Percentiles rank a stretch among this genome's conserved stretches.
Conservation (phyloP, 2,888 invertebrate genomes). For the Oscheius sp. region DNA sequence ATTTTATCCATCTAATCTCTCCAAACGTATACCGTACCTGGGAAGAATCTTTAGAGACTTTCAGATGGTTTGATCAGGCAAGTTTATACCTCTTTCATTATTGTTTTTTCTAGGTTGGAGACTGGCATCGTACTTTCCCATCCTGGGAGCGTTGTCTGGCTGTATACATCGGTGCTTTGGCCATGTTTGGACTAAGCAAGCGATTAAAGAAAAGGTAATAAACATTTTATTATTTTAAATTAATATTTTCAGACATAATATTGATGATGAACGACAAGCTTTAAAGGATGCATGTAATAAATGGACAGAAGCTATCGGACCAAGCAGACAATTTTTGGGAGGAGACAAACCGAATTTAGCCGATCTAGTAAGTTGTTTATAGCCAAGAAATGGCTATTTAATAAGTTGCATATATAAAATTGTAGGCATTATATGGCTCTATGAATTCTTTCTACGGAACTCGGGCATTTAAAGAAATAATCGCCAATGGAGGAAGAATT, state of each 20-base stretch:
- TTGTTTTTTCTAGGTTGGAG: conserved; percentile 77
- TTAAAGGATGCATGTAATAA: conserved; percentile 86
- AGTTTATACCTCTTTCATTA: background rate
- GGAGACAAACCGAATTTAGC: conserved; percentile 87
- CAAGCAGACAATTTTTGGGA: conserved; percentile 82
- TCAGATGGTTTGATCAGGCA: conserved; percentile 85
- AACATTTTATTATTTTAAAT: background rate
- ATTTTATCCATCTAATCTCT: conserved; percentile 89
- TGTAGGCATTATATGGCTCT: conserved; percentile 65
- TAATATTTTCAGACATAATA: conserved; percentile 77
- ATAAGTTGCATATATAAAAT: background rate
- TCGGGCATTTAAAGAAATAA: conserved; percentile 64
- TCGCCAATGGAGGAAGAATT: conserved; percentile 51
- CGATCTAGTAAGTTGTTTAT: conserved; percentile 77
- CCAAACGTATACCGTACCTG: conserved; percentile 93
- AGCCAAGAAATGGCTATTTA: background rate
- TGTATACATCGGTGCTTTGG: conserved; percentile 89
- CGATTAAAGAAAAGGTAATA: conserved; percentile 82
- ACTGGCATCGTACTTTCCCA: conserved; percentile 89
- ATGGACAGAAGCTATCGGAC: conserved; percentile 80
- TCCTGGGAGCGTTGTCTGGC: conserved; percentile 85
- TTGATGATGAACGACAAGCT: conserved; percentile 86
- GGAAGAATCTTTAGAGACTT: conserved; percentile 86
- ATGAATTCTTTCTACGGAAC: conserved; percentile 68
- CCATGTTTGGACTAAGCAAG: conserved; percentile 92